A percentile compares a stretch with the other conserved stretches of the same genome.
Evolutionary conservation across 2,797 vertebrate species (phyloP).

Genomic region (Thalassophryne amazonica): DNA sequence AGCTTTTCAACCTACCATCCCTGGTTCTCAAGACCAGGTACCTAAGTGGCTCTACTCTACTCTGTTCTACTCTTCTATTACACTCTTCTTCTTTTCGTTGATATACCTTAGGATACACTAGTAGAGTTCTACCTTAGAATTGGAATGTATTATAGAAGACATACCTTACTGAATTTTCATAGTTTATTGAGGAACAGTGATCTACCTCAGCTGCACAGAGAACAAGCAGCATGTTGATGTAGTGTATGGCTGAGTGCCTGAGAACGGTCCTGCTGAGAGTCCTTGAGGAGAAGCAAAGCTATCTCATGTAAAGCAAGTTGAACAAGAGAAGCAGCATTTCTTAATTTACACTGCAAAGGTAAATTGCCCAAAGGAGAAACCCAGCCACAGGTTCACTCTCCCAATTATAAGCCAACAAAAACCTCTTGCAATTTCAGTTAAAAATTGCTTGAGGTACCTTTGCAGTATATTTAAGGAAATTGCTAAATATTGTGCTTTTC

Average conservation of each 20-base stretch:
- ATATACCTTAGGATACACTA: too few relatives aligned
- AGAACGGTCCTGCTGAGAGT: slow-evolving; percentile 17
- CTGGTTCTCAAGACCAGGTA: too few relatives aligned
- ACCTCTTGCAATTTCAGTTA: slow-evolving; percentile 10
- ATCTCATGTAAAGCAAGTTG: slow-evolving; percentile 46
- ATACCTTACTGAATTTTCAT: too few relatives aligned
- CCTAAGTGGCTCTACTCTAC: too few relatives aligned
- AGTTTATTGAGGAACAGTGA: slow-evolving; percentile 45
- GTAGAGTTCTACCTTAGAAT: too few relatives aligned
- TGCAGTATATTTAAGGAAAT: slow-evolving; percentile 17
- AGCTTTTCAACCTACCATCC: too few relatives aligned
- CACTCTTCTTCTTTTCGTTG: too few relatives aligned
- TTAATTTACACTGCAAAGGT: slow-evolving; percentile 47
- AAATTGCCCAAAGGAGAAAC: slow-evolving; percentile 36
- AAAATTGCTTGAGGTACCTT: slow-evolving; percentile 13
- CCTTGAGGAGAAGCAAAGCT: slow-evolving; percentile 32
- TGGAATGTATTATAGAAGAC: too few relatives aligned
- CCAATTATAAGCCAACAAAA: slow-evolving; percentile 44
- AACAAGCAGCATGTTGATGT: slow-evolving; percentile 24
- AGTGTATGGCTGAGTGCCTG: slow-evolving; percentile 17
- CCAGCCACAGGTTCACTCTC: slow-evolving; percentile 22
- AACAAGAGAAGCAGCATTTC: slow-evolving; percentile 31
- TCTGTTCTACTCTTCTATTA: too few relatives aligned
- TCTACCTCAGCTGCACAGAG: slow-evolving; percentile 25
- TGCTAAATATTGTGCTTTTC: slow-evolving; percentile 18